These are phyloP conservation scores for Agonopterix subpropinquella DNA, from an alignment of 2,888 invertebrate species.

Conservation along the genomic window DNA sequence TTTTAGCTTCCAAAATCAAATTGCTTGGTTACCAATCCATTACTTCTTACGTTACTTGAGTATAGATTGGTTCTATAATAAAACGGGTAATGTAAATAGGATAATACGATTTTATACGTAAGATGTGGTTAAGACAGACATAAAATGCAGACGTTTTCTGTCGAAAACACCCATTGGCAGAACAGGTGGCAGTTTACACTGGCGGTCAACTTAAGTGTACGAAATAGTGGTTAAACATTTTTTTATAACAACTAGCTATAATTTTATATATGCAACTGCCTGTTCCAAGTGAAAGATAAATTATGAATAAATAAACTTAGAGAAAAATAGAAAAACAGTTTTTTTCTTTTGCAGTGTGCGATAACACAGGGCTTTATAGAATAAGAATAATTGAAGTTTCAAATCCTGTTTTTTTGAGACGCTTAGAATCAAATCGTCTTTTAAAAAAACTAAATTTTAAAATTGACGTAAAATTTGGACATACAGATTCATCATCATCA, in stretches of 20 bases:
- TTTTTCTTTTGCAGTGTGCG: too few relatives aligned
- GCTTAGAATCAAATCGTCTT: too few relatives aligned
- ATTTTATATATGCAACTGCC: neutral
- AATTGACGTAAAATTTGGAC: too few relatives aligned
- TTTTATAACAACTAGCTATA: neutral
- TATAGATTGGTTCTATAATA: neutral
- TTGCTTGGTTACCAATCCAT: neutral
- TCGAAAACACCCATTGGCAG: slow-evolving; percentile 14
- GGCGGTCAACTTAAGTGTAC: slow-evolving; percentile 6
- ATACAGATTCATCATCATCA: too few relatives aligned
- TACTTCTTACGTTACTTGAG: neutral
- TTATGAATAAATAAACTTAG: too few relatives aligned
- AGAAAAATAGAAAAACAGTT: too few relatives aligned
- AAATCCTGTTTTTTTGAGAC: too few relatives aligned
- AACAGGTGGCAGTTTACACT: slow-evolving; percentile 26
- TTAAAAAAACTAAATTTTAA: too few relatives aligned
- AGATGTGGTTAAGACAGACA: neutral
- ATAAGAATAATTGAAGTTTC: too few relatives aligned
- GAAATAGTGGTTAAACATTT: neutral
- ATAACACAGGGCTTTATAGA: too few relatives aligned
- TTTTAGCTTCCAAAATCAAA: neutral
- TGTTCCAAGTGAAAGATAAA: too few relatives aligned
- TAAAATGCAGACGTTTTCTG: slow-evolving; percentile 1
- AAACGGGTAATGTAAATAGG: neutral
- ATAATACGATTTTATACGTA: neutral